Percentiles rank a stretch among this genome's conserved stretches.
Evolutionary conservation across 2,113 vertebrate species (phyloP).

Genomic region (Henicopernis longicauda): DNA sequence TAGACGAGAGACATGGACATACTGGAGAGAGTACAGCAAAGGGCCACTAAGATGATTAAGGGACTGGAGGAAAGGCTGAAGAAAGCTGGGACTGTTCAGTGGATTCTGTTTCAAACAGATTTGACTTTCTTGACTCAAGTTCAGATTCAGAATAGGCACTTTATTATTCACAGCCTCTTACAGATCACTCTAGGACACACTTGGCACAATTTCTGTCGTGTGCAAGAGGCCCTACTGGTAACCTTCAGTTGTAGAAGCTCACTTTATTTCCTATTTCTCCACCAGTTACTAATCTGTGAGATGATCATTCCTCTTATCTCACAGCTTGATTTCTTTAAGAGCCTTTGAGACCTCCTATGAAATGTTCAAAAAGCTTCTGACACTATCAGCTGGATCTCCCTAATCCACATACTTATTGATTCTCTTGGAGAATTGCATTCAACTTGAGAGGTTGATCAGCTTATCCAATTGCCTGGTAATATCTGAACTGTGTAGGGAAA

Average conservation of each 20-base stretch:
- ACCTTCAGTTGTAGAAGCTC: not conserved
- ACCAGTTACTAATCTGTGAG: not conserved
- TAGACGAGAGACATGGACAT: not conserved
- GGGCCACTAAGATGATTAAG: not conserved
- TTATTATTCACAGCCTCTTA: not conserved
- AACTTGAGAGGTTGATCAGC: not conserved
- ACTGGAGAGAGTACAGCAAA: not conserved
- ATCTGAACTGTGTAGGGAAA: not conserved
- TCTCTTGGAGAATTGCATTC: not conserved
- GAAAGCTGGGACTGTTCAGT: not conserved
- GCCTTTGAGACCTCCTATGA: not conserved
- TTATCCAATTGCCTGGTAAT: not conserved
- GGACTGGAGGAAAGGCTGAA: not conserved
- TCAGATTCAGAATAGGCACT: not conserved
- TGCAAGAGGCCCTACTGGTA: not conserved
- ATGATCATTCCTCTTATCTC: not conserved
- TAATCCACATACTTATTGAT: conserved; percentile 23
- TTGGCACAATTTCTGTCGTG: not conserved
- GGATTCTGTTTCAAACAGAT: not conserved
- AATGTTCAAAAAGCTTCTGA: not conserved
- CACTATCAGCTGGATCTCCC: not conserved
- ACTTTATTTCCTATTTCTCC: not conserved
- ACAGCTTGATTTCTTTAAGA: conserved; percentile 6
- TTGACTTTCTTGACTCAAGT: not conserved
- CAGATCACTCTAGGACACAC: not conserved